Conservation (phyloP, 2,797 vertebrate species). For the Pitangus sulphuratus region DNA sequence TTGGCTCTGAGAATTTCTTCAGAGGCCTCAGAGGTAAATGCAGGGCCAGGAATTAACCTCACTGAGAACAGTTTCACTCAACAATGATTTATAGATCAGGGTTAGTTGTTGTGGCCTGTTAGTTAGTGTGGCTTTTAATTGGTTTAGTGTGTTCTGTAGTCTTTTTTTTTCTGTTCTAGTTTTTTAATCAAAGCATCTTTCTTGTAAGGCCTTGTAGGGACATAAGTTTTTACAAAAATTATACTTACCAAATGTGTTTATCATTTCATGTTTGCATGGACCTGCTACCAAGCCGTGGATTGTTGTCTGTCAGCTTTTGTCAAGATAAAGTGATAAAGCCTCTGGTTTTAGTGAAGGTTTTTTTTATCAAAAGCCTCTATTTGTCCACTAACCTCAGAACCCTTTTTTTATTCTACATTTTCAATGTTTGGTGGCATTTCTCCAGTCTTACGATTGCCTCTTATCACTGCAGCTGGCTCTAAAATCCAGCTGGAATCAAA, state of each 20-base stretch:
- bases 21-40: neutral
- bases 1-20: neutral
- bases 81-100: neutral
- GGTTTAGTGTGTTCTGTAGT: neutral
- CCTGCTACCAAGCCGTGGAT: neutral
- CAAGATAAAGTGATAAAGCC: neutral
- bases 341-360: neutral
- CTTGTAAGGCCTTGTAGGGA: neutral
- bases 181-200: neutral
- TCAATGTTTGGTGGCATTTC: neutral
- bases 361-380: neutral
- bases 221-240: neutral
- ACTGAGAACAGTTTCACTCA: neutral
- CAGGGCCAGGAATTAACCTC: neutral
- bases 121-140: neutral
- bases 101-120: neutral
- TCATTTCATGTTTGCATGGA: neutral
- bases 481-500: neutral
- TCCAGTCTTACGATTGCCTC: neutral
- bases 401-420: neutral
- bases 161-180: neutral
- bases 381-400: conserved; percentile 2
- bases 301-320: neutral
- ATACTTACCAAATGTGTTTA: neutral
- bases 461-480: neutral